Conservation (phyloP, 2,113 vertebrate genomes). For the Ophthalmolycus amberensis region DNA sequence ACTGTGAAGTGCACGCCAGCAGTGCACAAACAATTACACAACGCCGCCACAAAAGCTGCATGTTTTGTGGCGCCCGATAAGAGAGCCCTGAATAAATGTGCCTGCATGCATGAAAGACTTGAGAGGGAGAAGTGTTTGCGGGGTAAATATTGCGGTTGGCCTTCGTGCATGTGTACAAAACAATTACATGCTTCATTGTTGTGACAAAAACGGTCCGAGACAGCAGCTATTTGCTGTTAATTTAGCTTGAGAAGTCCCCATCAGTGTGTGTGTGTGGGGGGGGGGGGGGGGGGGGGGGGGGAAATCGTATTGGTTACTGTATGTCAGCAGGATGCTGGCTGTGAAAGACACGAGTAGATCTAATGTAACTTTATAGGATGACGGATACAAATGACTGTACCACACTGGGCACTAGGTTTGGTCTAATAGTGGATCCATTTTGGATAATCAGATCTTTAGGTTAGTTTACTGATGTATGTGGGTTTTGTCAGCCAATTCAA, state of each 20-base stretch:
- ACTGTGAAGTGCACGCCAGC: slow-evolving; percentile 33
- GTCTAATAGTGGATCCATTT: background rate
- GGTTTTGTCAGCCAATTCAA: background rate
- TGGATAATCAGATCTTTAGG: slow-evolving; percentile 19
- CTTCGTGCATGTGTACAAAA: slow-evolving; percentile 54
- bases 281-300: background rate
- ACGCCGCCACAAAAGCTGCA: slow-evolving; percentile 33
- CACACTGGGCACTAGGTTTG: background rate
- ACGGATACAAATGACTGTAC: slow-evolving; percentile 1
- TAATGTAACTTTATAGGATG: background rate
- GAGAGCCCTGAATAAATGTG: slow-evolving; percentile 56
- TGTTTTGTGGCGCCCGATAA: slow-evolving; percentile 63
- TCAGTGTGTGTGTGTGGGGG: background rate
- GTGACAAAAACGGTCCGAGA: slow-evolving; percentile 45
- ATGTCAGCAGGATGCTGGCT: slow-evolving; percentile 24
- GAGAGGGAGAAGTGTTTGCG: slow-evolving; percentile 45
- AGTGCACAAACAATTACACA: slow-evolving; percentile 60
- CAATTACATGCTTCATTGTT: slow-evolving; percentile 71
- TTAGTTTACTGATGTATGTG: slow-evolving; percentile 22
- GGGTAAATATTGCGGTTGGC: slow-evolving; percentile 60
- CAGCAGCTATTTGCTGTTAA: slow-evolving; percentile 56
- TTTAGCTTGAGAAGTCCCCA: slow-evolving; percentile 53
- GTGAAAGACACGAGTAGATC: background rate
- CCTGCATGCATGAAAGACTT: slow-evolving; percentile 65
- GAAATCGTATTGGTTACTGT: slow-evolving; percentile 40